phyloP scores from a whole-genome alignment of 2,113 vertebrate genomes.

The Periophthalmus modestus region DNA sequence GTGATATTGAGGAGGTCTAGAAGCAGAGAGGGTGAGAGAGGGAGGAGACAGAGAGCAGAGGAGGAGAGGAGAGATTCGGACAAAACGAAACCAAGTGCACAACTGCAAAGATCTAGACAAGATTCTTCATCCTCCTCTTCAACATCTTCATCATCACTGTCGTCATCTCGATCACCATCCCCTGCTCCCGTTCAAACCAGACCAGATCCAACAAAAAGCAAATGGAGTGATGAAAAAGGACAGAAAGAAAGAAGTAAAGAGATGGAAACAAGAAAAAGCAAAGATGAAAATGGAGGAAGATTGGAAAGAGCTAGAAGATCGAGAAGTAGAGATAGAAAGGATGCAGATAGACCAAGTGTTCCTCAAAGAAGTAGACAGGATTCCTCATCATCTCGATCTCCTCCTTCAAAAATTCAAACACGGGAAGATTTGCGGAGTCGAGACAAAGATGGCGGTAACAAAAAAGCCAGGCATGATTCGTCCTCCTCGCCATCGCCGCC shows the following conservation, averaged over 20 bases:
- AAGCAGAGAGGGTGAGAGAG: not conserved
- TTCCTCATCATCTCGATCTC: not conserved
- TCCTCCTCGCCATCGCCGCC: not conserved
- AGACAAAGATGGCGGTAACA: not conserved
- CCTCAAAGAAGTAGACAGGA: not conserved
- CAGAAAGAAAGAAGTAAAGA: not conserved
- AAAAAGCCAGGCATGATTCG: not conserved
- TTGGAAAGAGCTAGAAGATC: not conserved
- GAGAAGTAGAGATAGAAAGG: not conserved
- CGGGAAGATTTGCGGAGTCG: not conserved
- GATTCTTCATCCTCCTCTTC: not conserved
- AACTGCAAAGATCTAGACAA: not conserved
- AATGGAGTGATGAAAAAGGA: not conserved
- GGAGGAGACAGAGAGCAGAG: not conserved
- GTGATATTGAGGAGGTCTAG: not conserved
- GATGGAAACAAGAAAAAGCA: not conserved
- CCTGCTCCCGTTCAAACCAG: not conserved
- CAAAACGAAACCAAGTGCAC: not conserved
- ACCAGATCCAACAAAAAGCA: not conserved
- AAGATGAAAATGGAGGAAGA: not conserved
- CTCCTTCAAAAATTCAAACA: not conserved
- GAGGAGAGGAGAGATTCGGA: not conserved
- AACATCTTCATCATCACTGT: not conserved
- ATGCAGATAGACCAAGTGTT: not conserved
- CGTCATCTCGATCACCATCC: not conserved